A percentile compares a stretch with the other conserved stretches of the same genome.
Evolutionary conservation across 2,113 vertebrate species (phyloP).

Genomic region (Cacatua alba): DNA sequence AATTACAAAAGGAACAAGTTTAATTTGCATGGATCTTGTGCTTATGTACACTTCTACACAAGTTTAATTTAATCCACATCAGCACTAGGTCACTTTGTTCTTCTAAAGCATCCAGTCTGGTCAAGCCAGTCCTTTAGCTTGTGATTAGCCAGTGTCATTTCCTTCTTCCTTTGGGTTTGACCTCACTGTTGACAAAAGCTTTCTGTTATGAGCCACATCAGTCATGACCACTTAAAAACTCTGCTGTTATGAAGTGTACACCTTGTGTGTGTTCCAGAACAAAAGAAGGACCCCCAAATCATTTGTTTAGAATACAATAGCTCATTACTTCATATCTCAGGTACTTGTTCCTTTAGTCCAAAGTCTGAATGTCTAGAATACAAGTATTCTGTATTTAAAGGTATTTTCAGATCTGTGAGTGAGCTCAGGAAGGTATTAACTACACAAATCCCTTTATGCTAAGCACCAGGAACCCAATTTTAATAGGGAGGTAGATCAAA

Average conservation of each 20-base stretch:
- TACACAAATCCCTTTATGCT: neutral
- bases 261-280: neutral
- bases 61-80: neutral
- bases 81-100: neutral
- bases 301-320: neutral
- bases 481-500: neutral
- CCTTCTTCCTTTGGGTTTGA: neutral
- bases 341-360: neutral
- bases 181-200: neutral
- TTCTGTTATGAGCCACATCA: neutral
- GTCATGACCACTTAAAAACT: neutral
- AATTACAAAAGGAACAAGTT: neutral
- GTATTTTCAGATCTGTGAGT: neutral
- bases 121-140: neutral
- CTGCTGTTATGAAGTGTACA: neutral
- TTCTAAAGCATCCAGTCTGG: neutral
- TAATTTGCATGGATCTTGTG: neutral
- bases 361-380: neutral
- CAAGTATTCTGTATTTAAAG: neutral
- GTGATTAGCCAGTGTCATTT: neutral
- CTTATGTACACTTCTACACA: neutral
- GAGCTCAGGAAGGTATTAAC: neutral
- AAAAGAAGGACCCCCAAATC: neutral
- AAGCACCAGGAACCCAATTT: neutral
- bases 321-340: neutral